Percentiles rank a stretch among this genome's conserved stretches.
These are phyloP conservation scores for Salmo trutta DNA, from an alignment of 2,797 vertebrate genomes.

Conservation along the genomic window DNA sequence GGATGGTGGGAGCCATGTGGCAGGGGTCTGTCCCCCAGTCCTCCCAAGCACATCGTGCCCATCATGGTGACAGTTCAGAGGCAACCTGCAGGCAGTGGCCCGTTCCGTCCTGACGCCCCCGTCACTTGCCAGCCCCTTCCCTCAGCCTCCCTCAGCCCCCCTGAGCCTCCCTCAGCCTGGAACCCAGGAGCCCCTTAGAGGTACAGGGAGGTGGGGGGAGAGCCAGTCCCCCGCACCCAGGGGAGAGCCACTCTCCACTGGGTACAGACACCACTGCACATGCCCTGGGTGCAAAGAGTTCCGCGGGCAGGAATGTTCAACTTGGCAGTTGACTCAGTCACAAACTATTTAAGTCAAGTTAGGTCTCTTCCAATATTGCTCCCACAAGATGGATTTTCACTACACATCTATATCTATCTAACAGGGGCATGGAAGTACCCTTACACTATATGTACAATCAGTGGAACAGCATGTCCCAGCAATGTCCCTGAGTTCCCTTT, in stretches of 20 bases:
- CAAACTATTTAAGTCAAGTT: not conserved
- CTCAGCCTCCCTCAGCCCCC: constrained; percentile 55
- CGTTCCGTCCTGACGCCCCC: constrained; percentile 73
- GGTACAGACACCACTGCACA: constrained; percentile 45
- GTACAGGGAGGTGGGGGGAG: constrained; percentile 13
- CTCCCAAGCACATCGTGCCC: constrained; percentile 26
- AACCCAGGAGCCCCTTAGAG: not conserved
- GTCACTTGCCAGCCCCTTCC: constrained; percentile 76
- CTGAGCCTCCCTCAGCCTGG: constrained; percentile 48
- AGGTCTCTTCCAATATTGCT: not conserved
- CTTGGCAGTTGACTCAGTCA: constrained; percentile 15
- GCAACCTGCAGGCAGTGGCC: constrained; percentile 47
- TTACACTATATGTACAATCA: not conserved
- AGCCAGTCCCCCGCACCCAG: constrained; percentile 46
- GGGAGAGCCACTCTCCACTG: constrained; percentile 50
- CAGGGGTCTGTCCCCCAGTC: constrained; percentile 12
- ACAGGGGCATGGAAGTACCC: not conserved
- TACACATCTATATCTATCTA: not conserved
- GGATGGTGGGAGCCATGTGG: constrained; percentile 41
- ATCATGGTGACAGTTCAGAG: constrained; percentile 69
- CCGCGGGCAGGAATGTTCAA: constrained; percentile 40
- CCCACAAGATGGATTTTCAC: not conserved
- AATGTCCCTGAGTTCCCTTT: not conserved
- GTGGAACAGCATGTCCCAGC: not conserved
- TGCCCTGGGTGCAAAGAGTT: constrained; percentile 44